Base-by-base conservation (phyloP, 2,888 invertebrate genomes). In the Autographa gamma region DNA sequence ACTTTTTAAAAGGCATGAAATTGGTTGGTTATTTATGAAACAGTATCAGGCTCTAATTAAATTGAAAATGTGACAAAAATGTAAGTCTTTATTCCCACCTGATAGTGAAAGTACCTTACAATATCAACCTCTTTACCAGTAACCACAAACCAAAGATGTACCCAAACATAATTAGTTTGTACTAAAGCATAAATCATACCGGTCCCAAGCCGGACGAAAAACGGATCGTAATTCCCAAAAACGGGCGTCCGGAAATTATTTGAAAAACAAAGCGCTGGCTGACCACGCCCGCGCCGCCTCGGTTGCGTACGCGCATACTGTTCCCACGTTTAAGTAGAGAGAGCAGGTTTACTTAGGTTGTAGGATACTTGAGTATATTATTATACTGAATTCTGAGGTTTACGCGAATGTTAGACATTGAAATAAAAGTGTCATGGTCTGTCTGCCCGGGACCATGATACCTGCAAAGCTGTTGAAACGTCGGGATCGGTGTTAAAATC, bases 241-340 rank as follows among this genome's bases (percentile, higher is more conserved):
- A 89, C 68, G 84, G 90, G 87, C 86, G 92, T 89, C 94, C 95
- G 95, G 95, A 95, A 93, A 95, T 91, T 89, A 88, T 93, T 91
- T 90, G 91, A 90, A 93, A 93, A 94, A 93, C 93, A 94, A 94
- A 94, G 92, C 93, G 90, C 80, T 88, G 79, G 88, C 74, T 72
- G 88, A 86, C 92, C 91, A 91, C 93, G 92, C 94, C 93, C 83
- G 89, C 86, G 77, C 76, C 77, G 87, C 87, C 84, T 87, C 82
- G 85, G 82, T 75, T 89, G 90, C 89, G 89, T 88, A 73, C 82
- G 88, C 90, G 91, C 91, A 91, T 90, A 90, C 88, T 88, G 93
- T 95, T 95, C 95, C 94, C 95, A 95, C 94, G 94, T 91, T 88
- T 82, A 63, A 66, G 78, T 89, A 86, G 70, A 81, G 89, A 83